Conservation (phyloP, 2,888 invertebrate genomes). For the Leucophora obtusa region DNA sequence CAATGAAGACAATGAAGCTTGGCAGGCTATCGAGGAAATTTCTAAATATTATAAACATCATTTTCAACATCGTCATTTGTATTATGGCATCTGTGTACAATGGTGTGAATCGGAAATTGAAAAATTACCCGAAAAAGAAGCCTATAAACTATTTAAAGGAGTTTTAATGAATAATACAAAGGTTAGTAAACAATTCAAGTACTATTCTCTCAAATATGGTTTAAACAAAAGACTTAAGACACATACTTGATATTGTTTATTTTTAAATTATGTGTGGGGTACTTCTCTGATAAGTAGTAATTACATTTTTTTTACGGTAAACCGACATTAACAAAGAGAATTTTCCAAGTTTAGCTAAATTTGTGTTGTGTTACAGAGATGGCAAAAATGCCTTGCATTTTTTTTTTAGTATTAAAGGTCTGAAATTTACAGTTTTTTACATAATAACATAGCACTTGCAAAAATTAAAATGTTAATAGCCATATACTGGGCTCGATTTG, state of each 20-base stretch:
- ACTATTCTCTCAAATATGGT: not conserved
- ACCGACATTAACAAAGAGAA: too few species aligned
- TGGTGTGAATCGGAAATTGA: slow-evolving; percentile 67
- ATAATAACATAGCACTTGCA: too few species aligned
- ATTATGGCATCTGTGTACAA: slow-evolving; percentile 72
- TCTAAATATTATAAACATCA: slow-evolving; percentile 73
- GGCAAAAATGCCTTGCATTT: too few species aligned
- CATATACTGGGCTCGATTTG: too few species aligned
- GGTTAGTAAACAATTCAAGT: slow-evolving; percentile 65
- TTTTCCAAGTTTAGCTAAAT: not conserved
- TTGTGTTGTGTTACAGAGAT: too few species aligned
- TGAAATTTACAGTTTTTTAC: too few species aligned
- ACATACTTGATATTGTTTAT: slow-evolving; percentile 2
- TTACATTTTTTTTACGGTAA: too few species aligned
- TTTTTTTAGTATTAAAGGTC: too few species aligned
- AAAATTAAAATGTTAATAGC: too few species aligned
- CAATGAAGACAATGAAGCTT: slow-evolving; percentile 67
- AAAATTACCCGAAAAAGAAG: slow-evolving; percentile 58
- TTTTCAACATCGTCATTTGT: slow-evolving; percentile 73
- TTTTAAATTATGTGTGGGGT: not conserved
- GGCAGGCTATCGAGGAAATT: slow-evolving; percentile 72
- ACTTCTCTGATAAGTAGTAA: not conserved
- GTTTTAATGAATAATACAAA: slow-evolving; percentile 71
- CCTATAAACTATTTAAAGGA: slow-evolving; percentile 67
- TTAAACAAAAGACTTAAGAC: slow-evolving; percentile 38